A percentile compares a stretch with the other conserved stretches of the same genome.
phyloP scores from a whole-genome alignment of 2,888 invertebrate genomes.

The Lasioglossum morio region DNA sequence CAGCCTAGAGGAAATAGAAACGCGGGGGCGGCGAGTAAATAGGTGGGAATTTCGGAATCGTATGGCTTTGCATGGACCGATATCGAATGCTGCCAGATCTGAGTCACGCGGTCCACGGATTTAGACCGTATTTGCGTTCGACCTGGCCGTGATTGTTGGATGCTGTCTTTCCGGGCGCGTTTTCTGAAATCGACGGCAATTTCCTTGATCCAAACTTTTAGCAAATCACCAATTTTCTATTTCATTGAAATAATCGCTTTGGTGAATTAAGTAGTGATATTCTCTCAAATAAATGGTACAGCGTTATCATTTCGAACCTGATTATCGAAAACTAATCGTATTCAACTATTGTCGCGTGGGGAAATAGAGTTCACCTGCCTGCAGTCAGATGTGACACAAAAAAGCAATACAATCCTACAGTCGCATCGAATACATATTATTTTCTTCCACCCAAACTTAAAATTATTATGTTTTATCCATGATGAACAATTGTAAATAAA shows the following conservation, averaged over 20 bases:
- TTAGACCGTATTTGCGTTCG: slow-evolving; percentile 36
- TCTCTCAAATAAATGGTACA: not conserved
- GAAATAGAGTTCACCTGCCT: not conserved
- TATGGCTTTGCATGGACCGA: not conserved
- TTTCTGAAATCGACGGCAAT: not conserved
- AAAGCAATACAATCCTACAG: not conserved
- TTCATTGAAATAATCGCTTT: not conserved
- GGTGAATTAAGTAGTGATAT: not conserved
- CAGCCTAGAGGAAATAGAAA: slow-evolving; percentile 43
- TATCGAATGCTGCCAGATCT: not conserved
- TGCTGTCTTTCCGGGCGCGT: not conserved
- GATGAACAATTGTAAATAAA: not conserved
- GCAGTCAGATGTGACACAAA: not conserved
- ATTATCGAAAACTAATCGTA: not conserved
- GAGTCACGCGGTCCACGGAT: slow-evolving; percentile 36
- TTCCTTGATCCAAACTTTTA: not conserved
- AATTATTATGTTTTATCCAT: not conserved
- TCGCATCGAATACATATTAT: not conserved
- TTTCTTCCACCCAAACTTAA: not conserved
- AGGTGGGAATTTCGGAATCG: slow-evolving; percentile 39
- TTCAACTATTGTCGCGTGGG: not conserved
- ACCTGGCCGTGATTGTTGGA: slow-evolving; percentile 32
- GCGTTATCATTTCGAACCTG: not conserved
- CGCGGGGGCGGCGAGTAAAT: slow-evolving; percentile 31
- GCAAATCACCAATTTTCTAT: not conserved